These are phyloP conservation scores for Kobus ellipsiprymnus DNA, from an alignment of 2,113 vertebrate genomes.

Conservation along the genomic window DNA sequence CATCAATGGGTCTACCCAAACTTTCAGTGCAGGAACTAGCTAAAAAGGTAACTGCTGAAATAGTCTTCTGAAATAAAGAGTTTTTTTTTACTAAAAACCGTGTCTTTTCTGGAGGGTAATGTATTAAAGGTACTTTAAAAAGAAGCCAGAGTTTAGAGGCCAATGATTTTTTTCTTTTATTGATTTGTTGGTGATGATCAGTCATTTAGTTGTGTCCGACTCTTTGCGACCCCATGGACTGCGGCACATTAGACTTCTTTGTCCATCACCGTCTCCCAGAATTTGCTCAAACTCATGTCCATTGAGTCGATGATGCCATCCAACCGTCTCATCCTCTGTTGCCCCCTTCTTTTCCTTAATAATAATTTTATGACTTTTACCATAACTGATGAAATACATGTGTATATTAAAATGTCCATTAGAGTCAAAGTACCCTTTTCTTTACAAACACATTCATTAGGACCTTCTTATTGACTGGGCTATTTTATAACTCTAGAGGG, in stretches of 20 bases:
- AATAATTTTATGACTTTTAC: not conserved
- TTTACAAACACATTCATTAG: not conserved
- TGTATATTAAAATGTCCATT: not conserved
- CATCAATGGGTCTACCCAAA: not conserved
- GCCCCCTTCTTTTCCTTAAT: not conserved
- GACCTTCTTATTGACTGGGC: not conserved
- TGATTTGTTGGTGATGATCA: not conserved
- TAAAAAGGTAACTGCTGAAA: accelerated
- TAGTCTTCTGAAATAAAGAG: not conserved
- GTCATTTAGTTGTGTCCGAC: not conserved
- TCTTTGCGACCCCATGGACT: not conserved
- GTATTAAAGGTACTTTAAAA: not conserved
- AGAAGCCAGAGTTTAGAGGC: not conserved
- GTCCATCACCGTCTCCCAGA: not conserved
- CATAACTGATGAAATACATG: not conserved
- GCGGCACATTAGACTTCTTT: not conserved
- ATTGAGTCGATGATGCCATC: not conserved
- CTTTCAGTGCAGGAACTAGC: no score
- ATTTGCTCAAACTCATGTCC: not conserved
- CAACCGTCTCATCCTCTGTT: not conserved
- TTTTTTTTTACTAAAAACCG: no score
- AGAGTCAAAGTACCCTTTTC: not conserved
- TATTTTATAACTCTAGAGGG: not conserved
- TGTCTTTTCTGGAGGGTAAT: not conserved
- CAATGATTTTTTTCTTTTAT: not conserved